Evolutionary conservation across 2,113 vertebrate species (phyloP).

Genomic region (Spizaetus ornatus): DNA sequence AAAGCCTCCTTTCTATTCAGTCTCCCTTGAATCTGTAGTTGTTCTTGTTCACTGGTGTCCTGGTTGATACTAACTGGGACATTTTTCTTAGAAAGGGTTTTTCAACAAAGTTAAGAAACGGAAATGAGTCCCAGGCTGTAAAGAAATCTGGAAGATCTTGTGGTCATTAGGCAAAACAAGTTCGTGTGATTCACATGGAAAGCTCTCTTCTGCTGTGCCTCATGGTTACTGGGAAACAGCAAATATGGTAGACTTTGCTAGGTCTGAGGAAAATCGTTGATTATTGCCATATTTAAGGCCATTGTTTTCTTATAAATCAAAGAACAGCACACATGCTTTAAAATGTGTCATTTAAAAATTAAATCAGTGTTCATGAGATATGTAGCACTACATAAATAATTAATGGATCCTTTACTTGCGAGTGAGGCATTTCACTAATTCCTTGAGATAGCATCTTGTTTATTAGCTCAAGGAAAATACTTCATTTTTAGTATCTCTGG

Average conservation of each 20-base stretch:
- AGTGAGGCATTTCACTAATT: not conserved
- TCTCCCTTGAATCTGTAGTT: not conserved
- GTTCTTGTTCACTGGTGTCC: not conserved
- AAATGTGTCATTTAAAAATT: conserved; percentile 23
- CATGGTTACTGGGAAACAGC: not conserved
- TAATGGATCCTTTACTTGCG: not conserved
- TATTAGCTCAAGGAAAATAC: not conserved
- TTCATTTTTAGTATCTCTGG: not conserved
- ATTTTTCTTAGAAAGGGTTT: not conserved
- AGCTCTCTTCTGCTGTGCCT: not conserved
- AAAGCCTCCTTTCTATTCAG: not conserved
- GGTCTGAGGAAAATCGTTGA: not conserved
- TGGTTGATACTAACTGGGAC: not conserved
- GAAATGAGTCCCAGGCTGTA: not conserved
- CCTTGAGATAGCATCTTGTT: not conserved
- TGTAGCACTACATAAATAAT: not conserved
- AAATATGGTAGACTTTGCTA: not conserved
- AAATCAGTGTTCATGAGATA: not conserved
- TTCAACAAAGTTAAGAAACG: not conserved
- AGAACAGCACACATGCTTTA: not conserved
- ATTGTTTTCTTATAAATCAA: conserved; percentile 9
- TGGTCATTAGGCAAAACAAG: not conserved
- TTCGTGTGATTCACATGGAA: not conserved
- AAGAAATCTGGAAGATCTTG: not conserved
- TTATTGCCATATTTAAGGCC: not conserved